Conservation (phyloP, 2,888 invertebrate species). For the Cloeon dipterum region DNA sequence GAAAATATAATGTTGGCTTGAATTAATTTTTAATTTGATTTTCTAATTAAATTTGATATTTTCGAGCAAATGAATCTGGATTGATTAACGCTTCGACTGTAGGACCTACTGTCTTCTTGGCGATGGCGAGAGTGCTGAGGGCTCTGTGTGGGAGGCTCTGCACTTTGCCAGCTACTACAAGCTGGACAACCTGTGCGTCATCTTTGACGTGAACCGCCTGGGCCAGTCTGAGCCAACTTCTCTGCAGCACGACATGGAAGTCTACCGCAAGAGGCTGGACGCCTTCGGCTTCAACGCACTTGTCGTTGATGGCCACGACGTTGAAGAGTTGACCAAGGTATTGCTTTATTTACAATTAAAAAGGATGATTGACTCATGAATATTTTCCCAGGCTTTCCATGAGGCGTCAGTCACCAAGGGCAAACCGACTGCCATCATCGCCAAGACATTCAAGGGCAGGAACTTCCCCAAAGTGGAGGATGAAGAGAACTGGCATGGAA, state of each 20-base stretch:
- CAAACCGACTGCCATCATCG: slow-evolving; percentile 79
- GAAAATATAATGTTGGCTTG: no score
- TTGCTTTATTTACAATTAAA: background rate
- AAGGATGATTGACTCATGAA: no score
- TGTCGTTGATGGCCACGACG: slow-evolving; percentile 91
- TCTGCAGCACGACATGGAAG: slow-evolving; percentile 76
- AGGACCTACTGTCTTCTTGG: slow-evolving; percentile 91
- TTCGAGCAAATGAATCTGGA: no score
- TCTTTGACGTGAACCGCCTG: slow-evolving; percentile 91
- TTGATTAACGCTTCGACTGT: slow-evolving; percentile 7
- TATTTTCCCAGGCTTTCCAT: slow-evolving; percentile 44
- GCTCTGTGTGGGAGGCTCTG: slow-evolving; percentile 92
- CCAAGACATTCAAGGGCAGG: slow-evolving; percentile 90
- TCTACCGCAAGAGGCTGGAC: slow-evolving; percentile 62
- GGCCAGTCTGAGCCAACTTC: slow-evolving; percentile 94
- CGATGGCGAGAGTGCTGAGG: slow-evolving; percentile 97
- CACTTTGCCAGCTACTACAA: slow-evolving; percentile 89
- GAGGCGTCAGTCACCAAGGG: slow-evolving; percentile 49
- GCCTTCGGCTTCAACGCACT: slow-evolving; percentile 80
- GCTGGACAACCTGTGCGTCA: slow-evolving; percentile 86
- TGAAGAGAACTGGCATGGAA: slow-evolving; percentile 92
- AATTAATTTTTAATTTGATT: no score
- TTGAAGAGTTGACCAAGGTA: slow-evolving; percentile 65
- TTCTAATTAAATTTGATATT: no score
- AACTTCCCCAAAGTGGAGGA: slow-evolving; percentile 81